A percentile compares a stretch with the other conserved stretches of the same genome.
Conservation (phyloP, 2,797 vertebrate genomes). For the Pangasius djambal region DNA sequence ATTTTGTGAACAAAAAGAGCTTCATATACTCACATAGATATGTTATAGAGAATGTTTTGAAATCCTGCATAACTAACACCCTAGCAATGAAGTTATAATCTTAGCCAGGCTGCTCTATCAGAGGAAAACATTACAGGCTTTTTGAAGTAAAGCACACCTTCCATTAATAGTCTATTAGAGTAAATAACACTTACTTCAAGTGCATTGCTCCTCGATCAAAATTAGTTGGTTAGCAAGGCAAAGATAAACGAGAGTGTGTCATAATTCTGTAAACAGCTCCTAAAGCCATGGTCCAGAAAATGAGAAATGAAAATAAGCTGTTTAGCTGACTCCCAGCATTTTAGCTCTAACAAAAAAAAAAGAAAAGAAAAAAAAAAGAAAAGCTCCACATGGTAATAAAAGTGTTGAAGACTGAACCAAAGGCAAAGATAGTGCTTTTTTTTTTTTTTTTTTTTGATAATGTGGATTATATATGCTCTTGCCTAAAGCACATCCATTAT, state of each 20-base stretch:
- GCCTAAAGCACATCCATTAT: constrained; percentile 17
- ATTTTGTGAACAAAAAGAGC: neutral
- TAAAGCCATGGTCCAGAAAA: constrained; percentile 28
- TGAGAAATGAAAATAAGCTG: constrained; percentile 30
- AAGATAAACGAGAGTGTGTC: constrained; percentile 45
- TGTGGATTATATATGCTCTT: neutral
- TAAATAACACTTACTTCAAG: constrained; percentile 47
- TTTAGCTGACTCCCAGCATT: constrained; percentile 27
- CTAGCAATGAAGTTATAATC: neutral
- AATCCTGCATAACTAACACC: neutral
- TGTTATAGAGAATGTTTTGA: neutral
- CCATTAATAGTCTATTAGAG: constrained; percentile 48
- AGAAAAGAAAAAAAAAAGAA: neutral
- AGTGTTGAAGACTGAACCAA: neutral
- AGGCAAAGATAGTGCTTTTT: neutral
- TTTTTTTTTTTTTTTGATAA: neutral
- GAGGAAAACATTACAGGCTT: constrained; percentile 35
- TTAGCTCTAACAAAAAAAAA: neutral
- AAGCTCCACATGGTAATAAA: neutral
- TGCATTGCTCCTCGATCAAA: constrained; percentile 41
- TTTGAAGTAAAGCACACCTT: constrained; percentile 41
- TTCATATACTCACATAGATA: neutral
- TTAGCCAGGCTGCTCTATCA: neutral
- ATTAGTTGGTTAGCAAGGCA: constrained; percentile 29
- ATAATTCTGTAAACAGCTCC: constrained; percentile 48